These are phyloP conservation scores for Lycopodina hypogea DNA, from an alignment of 37 sponge, comb jelly and placozoan species.

Conservation along the genomic window DNA sequence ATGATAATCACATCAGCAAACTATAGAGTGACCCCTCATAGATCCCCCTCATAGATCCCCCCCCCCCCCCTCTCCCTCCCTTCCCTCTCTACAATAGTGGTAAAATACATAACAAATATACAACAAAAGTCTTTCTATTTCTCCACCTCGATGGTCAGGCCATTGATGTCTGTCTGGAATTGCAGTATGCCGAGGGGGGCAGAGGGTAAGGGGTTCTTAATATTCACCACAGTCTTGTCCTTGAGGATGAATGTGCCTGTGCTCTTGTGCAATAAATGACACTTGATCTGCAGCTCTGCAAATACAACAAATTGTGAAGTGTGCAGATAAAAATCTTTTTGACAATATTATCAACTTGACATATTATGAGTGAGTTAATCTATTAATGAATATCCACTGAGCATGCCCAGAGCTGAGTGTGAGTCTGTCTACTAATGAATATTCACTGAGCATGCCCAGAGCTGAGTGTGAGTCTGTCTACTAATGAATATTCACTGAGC, in stretches of 20 bases:
- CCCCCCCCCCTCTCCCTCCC: no score
- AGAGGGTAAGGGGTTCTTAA: conserved; percentile 3
- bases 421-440: no score
- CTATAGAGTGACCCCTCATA: no score
- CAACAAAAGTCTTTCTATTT: not conserved
- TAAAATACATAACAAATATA: no score
- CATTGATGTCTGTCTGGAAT: conserved; percentile 24
- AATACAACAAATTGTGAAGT: not conserved
- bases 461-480: no score
- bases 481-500: no score
- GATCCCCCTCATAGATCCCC: no score
- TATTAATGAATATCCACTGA: not conserved
- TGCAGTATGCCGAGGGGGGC: conserved; percentile 25
- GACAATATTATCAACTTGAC: not conserved
- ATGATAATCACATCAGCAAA: not conserved
- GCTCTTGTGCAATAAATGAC: conserved; percentile 10
- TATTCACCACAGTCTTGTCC: conserved; percentile 24
- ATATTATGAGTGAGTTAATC: not conserved
- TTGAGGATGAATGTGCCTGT: conserved; percentile 35
- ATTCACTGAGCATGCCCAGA: no score
- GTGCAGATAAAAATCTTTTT: not conserved
- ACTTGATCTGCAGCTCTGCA: conserved; percentile 31
- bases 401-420: no score
- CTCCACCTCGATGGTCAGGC: conserved; percentile 37
- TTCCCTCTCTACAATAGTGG: no score